Percentiles rank a stretch among this genome's conserved stretches.
phyloP scores from a whole-genome alignment of 2,113 vertebrate species.

The Syngnathoides biaculeatus region DNA sequence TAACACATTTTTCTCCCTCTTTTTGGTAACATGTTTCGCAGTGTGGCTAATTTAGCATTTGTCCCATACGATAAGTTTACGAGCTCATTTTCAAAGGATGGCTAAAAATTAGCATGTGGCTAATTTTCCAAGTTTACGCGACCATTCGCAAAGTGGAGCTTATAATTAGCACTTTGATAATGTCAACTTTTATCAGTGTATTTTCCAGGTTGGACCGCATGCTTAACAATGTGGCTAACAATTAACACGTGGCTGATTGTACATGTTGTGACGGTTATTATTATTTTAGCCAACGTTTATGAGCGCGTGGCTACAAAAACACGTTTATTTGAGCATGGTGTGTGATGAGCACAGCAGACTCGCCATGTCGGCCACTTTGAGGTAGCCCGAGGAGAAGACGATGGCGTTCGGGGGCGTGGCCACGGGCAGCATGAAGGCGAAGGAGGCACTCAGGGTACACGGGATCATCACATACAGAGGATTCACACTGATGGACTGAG shows the following conservation, averaged over 20 bases:
- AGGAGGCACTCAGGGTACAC: constrained; percentile 87
- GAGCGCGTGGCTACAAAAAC: not conserved
- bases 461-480: constrained; percentile 95
- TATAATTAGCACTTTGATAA: not conserved
- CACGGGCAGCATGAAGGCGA: constrained; percentile 95
- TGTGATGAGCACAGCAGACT: constrained; percentile 25
- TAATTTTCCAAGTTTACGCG: not conserved
- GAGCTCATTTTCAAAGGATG: not conserved
- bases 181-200: no score
- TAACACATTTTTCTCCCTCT: no score
- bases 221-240: no score
- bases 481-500: constrained; percentile 80
- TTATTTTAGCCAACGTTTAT: no score
- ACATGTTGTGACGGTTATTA: no score
- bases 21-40: no score
- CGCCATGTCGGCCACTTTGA: constrained; percentile 93
- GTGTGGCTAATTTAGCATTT: not conserved
- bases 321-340: not conserved
- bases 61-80: not conserved
- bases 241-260: no score
- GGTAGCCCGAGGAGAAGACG: constrained; percentile 84
- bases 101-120: not conserved
- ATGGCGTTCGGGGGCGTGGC: constrained; percentile 94
- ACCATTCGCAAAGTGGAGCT: not conserved
- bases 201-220: no score